Evolutionary conservation across 2,113 vertebrate species (phyloP), one percentile per base, ranked within the genome.

Genomic region (Thymallus thymallus): DNA sequence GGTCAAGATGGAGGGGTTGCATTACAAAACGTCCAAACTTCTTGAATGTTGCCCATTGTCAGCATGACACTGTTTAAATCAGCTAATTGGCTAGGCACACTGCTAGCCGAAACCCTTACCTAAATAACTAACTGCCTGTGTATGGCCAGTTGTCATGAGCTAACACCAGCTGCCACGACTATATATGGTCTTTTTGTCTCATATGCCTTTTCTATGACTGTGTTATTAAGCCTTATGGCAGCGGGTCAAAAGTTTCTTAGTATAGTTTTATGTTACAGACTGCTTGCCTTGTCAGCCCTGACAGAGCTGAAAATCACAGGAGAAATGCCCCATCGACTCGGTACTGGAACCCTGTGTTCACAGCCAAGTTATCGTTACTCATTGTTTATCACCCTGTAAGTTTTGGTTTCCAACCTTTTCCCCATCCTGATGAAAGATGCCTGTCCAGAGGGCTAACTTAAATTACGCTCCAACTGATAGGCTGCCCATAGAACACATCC

Each of bases 391-490:
- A 85, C 88, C 82, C 75, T 18, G 13, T 6, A 16, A 0, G 35
- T 41, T 41, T 30, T 41, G 2, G 3, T 10, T 41, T 86, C 82
- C 16, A 78, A 77, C 68, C 76, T 81, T 16, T 41, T 84, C 77
- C 55, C 86, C 86, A 81, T 74, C 78, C 74, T 70, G 61, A 69
- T 73, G 80, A 82, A 84, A 90, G 89, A 92, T 86, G 85, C 81
- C 90, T 92, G 92, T 88, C 88, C 2, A 83, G 68, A 77, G 86
- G 86, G 88, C 83, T 81, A 23, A 73, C 91, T 87, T 82, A 83
- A 85, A 87, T 80, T 89, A 85, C 82, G 84, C 81, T 80, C 86
- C 74, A 73, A 90, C 83, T 78, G 78, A 88, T 88, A 86, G 82
- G 81, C 83, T 85, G 82, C 82, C 78, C 82, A 79, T 79, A 84